Percentiles rank a stretch among this genome's conserved stretches.
These are phyloP conservation scores for Drosophila ercepeae DNA, from an alignment of 1,140 invertebrate genomes.

Conservation along the genomic window DNA sequence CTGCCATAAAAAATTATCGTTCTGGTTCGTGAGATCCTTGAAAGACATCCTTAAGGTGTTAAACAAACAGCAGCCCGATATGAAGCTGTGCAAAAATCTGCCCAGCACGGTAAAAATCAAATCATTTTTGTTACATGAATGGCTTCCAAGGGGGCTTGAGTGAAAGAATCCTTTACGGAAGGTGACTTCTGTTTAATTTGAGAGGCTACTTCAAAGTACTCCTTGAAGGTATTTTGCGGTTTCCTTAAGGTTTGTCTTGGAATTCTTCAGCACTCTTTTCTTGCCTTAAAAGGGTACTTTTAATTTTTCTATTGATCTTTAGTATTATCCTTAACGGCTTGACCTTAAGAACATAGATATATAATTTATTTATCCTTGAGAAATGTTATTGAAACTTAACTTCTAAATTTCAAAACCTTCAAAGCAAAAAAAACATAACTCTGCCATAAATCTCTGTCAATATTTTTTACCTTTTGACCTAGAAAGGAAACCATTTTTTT, in stretches of 20 bases:
- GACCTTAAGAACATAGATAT: too few species aligned
- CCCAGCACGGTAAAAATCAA: background rate
- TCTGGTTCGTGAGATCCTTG: constrained; percentile 30
- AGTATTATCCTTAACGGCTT: too few species aligned
- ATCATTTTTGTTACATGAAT: background rate
- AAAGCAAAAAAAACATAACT: background rate
- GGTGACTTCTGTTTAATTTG: constrained; percentile 41
- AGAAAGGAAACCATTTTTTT: background rate
- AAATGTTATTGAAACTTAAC: too few species aligned
- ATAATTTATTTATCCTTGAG: background rate
- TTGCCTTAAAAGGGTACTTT: constrained; percentile 4
- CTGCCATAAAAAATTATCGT: constrained; percentile 44
- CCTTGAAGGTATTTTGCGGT: constrained; percentile 23
- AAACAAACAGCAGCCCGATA: constrained; percentile 53
- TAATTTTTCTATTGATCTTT: background rate
- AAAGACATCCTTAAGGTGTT: constrained; percentile 40
- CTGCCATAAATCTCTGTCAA: too few species aligned
- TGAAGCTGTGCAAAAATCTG: constrained; percentile 45
- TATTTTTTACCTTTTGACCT: background rate
- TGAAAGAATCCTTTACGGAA: constrained; percentile 25
- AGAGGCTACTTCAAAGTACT: constrained; percentile 28
- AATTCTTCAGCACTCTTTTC: background rate
- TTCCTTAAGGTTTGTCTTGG: constrained; percentile 14
- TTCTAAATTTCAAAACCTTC: too few species aligned
- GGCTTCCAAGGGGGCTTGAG: constrained; percentile 19